Evolutionary conservation across 2,888 invertebrate species (phyloP).

Genomic region (Flexamia atlantica): DNA sequence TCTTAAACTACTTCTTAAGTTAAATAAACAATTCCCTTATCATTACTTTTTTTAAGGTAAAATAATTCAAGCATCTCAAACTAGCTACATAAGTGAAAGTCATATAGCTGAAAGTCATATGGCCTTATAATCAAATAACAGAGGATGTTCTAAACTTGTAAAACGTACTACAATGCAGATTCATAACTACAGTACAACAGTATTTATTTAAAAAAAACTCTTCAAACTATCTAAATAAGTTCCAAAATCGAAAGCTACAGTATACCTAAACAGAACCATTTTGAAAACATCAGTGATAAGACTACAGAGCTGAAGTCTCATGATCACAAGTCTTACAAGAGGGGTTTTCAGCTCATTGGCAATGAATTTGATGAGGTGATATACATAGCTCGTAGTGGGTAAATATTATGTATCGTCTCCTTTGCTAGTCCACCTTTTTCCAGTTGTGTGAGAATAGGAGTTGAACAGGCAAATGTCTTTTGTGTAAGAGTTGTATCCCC

Average conservation of each 20-base stretch:
- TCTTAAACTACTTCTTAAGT: not conserved
- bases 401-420: too few relatives aligned
- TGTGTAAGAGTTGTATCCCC: too few relatives aligned
- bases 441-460: too few relatives aligned
- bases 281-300: not conserved
- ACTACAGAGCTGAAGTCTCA: not conserved
- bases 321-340: too few relatives aligned
- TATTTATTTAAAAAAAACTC: not conserved
- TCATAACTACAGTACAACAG: not conserved
- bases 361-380: too few relatives aligned
- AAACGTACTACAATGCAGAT: not conserved
- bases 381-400: too few relatives aligned
- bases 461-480: too few relatives aligned
- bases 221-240: not conserved
- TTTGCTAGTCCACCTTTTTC: too few relatives aligned
- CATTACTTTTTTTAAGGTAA: not conserved
- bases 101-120: not conserved
- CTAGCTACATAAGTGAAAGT: not conserved
- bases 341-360: too few relatives aligned
- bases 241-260: not conserved
- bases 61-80: not conserved
- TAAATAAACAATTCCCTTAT: not conserved
- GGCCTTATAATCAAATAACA: conserved; percentile 5
- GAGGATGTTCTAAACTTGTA: not conserved
- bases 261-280: not conserved